Conservation (phyloP, 2,888 invertebrate genomes). For the Nebria brevicollis region DNA sequence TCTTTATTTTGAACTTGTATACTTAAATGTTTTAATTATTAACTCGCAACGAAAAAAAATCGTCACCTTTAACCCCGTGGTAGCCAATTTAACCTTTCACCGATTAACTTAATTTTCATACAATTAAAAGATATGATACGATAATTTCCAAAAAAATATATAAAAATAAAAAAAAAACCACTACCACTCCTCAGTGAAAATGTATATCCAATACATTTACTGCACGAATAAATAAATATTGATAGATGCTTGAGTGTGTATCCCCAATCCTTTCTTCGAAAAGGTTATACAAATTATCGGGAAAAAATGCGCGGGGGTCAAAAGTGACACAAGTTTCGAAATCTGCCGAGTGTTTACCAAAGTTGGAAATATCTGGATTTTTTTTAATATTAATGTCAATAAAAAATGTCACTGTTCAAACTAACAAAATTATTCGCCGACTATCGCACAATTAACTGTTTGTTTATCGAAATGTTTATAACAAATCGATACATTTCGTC, state of each 20-base stretch:
- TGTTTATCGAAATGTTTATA: not conserved
- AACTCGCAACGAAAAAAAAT: constrained; percentile 28
- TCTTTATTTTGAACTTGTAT: constrained; percentile 44
- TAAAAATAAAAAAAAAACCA: not conserved
- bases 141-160: not conserved
- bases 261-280: not conserved
- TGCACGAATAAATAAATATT: not conserved
- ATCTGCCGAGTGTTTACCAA: constrained; percentile 9
- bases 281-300: not conserved
- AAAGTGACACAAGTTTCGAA: not conserved
- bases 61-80: constrained; percentile 32
- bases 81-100: constrained; percentile 37
- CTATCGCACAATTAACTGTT: constrained; percentile 1
- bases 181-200: not conserved
- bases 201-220: not conserved
- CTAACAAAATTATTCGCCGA: not conserved
- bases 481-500: not conserved
- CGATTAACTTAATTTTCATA: constrained; percentile 38
- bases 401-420: not conserved
- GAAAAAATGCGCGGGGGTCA: not conserved
- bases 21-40: constrained; percentile 38
- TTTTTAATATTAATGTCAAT: not conserved
- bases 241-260: not conserved
- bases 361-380: constrained; percentile 11
- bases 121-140: constrained; percentile 34